Conservation (phyloP, 2,797 vertebrate species). For the Aplochiton taeniatus region DNA sequence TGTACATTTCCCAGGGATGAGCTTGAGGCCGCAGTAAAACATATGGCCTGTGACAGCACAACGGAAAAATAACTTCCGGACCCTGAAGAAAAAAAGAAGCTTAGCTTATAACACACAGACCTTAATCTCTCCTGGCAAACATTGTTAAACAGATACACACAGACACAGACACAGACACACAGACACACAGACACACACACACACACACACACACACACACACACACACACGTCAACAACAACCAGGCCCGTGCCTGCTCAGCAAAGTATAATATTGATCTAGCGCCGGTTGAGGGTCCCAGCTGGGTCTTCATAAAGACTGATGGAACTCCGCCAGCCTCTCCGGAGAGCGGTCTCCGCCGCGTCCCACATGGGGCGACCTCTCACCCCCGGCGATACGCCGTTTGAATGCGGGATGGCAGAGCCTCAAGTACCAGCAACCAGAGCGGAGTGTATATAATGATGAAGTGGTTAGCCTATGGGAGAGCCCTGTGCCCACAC, state of each 20-base stretch:
- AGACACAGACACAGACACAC: not conserved
- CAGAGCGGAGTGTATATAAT: conserved; percentile 67
- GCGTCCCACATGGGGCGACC: conserved; percentile 76
- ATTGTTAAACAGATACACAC: not conserved
- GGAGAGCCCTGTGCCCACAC: conserved; percentile 67
- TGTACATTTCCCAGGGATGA: too few relatives aligned
- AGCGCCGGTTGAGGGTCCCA: conserved; percentile 55
- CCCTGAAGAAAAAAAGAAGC: not conserved
- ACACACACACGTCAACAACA: conserved; percentile 37
- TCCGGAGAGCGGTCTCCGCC: conserved; percentile 34
- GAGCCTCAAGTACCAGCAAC: conserved; percentile 81
- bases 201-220: conserved; percentile 34
- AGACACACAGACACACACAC: not conserved
- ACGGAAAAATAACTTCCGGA: too few relatives aligned
- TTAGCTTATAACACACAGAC: not conserved
- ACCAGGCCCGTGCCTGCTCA: conserved; percentile 58
- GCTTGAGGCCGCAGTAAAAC: too few relatives aligned
- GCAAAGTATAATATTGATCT: conserved; percentile 77
- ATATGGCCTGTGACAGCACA: too few relatives aligned
- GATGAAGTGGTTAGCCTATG: conserved; percentile 76
- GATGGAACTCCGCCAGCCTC: not conserved
- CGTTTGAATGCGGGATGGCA: conserved; percentile 76
- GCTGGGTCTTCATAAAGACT: conserved; percentile 48
- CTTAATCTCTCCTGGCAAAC: conserved; percentile 14
- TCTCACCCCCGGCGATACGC: conserved; percentile 81